Evolutionary conservation across 2,888 invertebrate species (phyloP), one percentile per base, ranked within the genome.

Genomic region (Linhomoeus sp.): DNA sequence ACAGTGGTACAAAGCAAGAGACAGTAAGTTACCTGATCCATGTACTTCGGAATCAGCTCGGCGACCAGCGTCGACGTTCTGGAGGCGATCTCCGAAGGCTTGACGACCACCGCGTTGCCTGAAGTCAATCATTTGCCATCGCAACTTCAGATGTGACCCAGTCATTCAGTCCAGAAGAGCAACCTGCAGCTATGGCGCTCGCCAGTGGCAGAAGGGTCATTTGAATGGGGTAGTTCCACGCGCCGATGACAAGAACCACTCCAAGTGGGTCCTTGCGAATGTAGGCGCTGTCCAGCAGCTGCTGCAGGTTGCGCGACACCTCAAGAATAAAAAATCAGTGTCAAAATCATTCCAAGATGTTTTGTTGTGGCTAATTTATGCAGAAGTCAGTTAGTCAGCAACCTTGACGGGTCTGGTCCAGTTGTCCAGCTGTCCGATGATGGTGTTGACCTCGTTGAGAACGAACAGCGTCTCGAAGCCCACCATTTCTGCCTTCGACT

Each of bases 191-290:
- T 3, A 52, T 33, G 3, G 52, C 52, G 15, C 52, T 50, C 26
- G 49, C 35, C 22, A 52, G 26, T 1, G 52, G 90, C 49, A 78
- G 67, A 24, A 88, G 61, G 1, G 78, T 70, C 46, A 92, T 70
- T 59, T 86, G 83, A 23, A 90, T 63, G 0, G 92, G 90, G 70
- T 90, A 92, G 71, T 92, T 92, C 90, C 90, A 92, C 1, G 90
- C 81, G 1, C 87, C 86, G 51, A 73, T 66, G 35, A 72, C 61
- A 5, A 94, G 72, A 3, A 79, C 81, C 22, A 90, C 82, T 19
- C 92, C 92, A 63, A 76, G 84, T 0, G 92, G 92, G 58, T 94
- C 88, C 53, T 79, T 78, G 42, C 63, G 57, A 40, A 73, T 64
- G 54, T 63, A 68, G 3, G 66, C 59, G 37, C 38, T 14, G 44